Evolutionary conservation across 2,888 invertebrate species (phyloP), one percentile per base, ranked within the genome.

Genomic region (Rhodophaea formosa): DNA sequence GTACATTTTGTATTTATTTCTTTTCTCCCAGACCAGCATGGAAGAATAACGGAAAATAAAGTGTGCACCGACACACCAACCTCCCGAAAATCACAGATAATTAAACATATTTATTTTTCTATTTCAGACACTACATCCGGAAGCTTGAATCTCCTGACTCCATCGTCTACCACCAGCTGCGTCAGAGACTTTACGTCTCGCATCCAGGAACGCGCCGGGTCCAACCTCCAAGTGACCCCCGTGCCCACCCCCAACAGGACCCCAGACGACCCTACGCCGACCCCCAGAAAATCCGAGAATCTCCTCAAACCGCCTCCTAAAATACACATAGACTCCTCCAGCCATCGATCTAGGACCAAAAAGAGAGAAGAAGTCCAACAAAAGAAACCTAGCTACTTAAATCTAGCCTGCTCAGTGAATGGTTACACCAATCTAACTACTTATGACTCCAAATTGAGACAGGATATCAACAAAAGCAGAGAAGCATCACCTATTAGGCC

Each of bases 371-470:
- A 90, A 47, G 63, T 82, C 51, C 75, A 83, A 8, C 89, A 90
- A 14, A 96, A 96, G 79, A 95, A 96, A 76, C 97, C 97, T 0
- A 97, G 97, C 59, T 98, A 98, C 80, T 88, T 98, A 58, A 96
- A 96, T 72, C 88, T 98, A 62, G 97, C 97, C 54, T 97, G 97
- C 80, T 97, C 97, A 16, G 96, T 97, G 55, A 97, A 96, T 86
- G 97, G 97, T 3, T 98, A 98, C 80, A 96, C 96, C 6, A 96
- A 96, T 70, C 92, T 96, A 58, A 97, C 96, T 7, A 96, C 96
- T 59, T 97, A 97, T 92, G 96, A 97, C 82, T 96, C 96, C 0
- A 95, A 95, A 76, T 86, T 95, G 42, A 91, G 96, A 12, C 95
- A 95, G 75, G 95, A 95, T 53, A 93, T 94, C 57, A 94, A 93